Percentiles rank a stretch among this genome's conserved stretches.
Conservation (phyloP, 2,888 invertebrate genomes). For the Eupelmus urozonus region DNA sequence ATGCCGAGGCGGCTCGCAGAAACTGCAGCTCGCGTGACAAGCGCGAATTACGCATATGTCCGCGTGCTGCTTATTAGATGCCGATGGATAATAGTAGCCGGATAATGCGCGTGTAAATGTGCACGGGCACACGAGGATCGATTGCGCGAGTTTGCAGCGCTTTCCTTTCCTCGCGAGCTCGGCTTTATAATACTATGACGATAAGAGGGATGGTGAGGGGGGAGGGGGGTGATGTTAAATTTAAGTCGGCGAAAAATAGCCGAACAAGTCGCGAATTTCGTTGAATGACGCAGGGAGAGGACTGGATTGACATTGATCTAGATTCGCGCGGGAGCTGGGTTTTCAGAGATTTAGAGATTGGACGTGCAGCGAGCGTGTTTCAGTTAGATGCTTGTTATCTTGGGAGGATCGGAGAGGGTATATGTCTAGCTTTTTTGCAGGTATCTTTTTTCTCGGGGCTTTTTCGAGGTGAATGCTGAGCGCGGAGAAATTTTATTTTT, state of each 20-base stretch:
- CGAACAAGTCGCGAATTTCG: neutral
- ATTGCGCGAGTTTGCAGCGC: neutral
- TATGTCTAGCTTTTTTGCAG: too few relatives aligned
- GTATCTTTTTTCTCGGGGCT: too few relatives aligned
- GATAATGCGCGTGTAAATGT: slow-evolving; percentile 53
- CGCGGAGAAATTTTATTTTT: too few relatives aligned
- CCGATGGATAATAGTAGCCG: slow-evolving; percentile 51
- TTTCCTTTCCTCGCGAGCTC: neutral
- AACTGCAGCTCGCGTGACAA: slow-evolving; percentile 51
- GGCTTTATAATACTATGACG: too few relatives aligned
- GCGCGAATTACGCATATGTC: slow-evolving; percentile 50
- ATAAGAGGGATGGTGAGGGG: too few relatives aligned
- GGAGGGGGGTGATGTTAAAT: slow-evolving; percentile 26
- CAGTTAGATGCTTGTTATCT: too few relatives aligned
- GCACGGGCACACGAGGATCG: slow-evolving; percentile 17
- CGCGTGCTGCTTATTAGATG: slow-evolving; percentile 41
- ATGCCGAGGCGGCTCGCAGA: neutral
- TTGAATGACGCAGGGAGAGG: neutral
- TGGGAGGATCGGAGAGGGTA: too few relatives aligned
- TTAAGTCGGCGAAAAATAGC: slow-evolving; percentile 22
- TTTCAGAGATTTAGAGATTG: too few relatives aligned
- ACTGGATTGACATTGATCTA: slow-evolving; percentile 41
- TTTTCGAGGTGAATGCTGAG: too few relatives aligned
- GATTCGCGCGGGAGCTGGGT: too few relatives aligned
- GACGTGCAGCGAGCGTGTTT: too few relatives aligned